Evolutionary conservation across 2,888 invertebrate species (phyloP).

Genomic region (Aphrophora alni): DNA sequence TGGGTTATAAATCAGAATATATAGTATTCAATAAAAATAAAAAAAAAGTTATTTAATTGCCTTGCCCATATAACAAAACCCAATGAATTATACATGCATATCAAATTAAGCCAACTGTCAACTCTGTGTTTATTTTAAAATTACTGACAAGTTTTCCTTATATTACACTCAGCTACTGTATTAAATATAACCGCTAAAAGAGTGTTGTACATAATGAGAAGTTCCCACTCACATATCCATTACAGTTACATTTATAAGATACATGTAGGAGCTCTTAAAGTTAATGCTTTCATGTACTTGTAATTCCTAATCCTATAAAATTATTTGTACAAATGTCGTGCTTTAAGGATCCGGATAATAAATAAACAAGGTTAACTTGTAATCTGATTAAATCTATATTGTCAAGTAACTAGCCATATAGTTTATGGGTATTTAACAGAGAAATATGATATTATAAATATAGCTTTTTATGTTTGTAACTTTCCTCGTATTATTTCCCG

Average conservation of each 20-base stretch:
- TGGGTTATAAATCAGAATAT: too few species aligned
- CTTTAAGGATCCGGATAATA: neutral
- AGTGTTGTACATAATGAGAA: neutral
- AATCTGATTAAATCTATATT: neutral
- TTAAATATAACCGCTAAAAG: neutral
- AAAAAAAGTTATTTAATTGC: too few species aligned
- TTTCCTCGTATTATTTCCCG: too few species aligned
- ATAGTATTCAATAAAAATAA: too few species aligned
- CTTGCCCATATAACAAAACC: too few species aligned
- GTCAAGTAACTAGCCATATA: too few species aligned
- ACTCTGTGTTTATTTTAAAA: neutral
- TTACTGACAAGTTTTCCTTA: neutral
- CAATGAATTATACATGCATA: too few species aligned
- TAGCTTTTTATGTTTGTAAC: too few species aligned
- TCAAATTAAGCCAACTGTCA: neutral
- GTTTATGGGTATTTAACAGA: too few species aligned
- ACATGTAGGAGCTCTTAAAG: neutral
- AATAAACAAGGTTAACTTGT: neutral
- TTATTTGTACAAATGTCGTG: neutral
- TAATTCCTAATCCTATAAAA: neutral
- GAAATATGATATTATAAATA: too few species aligned
- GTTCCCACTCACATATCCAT: neutral
- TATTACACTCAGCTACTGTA: neutral
- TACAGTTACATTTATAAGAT: neutral
- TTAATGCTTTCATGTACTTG: neutral